Conservation (phyloP, 2,113 vertebrate species). For the Thermophis baileyi region DNA sequence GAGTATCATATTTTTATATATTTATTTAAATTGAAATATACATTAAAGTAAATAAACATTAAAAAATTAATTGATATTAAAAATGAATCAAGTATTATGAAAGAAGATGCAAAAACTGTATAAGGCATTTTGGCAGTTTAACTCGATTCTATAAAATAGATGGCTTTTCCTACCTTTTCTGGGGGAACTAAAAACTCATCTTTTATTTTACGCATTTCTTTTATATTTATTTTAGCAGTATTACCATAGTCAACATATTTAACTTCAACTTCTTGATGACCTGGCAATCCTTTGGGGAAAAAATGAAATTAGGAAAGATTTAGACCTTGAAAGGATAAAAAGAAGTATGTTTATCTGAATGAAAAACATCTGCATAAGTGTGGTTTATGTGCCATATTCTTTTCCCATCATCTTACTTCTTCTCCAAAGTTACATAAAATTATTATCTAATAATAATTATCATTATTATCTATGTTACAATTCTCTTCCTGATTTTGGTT, state of each 20-base stretch:
- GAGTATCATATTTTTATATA: background rate
- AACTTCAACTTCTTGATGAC: slow-evolving; percentile 74
- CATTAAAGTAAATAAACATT: background rate
- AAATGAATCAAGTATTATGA: background rate
- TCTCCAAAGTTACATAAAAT: background rate
- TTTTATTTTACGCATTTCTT: slow-evolving; percentile 79
- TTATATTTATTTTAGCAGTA: slow-evolving; percentile 68
- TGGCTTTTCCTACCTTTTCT: slow-evolving; percentile 75
- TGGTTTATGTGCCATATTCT: background rate
- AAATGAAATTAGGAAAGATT: background rate
- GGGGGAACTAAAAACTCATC: slow-evolving; percentile 82
- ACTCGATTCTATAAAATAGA: background rate
- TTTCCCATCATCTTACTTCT: background rate
- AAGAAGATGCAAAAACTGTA: background rate
- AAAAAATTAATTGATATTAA: background rate
- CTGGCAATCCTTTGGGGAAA: slow-evolving; percentile 73
- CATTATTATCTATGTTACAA: background rate
- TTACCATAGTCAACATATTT: slow-evolving; percentile 85
- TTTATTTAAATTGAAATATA: background rate
- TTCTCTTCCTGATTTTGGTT: background rate
- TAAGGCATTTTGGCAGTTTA: background rate
- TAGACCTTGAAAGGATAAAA: background rate
- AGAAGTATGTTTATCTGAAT: background rate
- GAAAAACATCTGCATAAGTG: background rate
- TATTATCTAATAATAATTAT: too few species aligned